A percentile compares a stretch with the other conserved stretches of the same genome.
Conservation (phyloP, 2,888 invertebrate genomes). For the Blastobasis lacticolella region DNA sequence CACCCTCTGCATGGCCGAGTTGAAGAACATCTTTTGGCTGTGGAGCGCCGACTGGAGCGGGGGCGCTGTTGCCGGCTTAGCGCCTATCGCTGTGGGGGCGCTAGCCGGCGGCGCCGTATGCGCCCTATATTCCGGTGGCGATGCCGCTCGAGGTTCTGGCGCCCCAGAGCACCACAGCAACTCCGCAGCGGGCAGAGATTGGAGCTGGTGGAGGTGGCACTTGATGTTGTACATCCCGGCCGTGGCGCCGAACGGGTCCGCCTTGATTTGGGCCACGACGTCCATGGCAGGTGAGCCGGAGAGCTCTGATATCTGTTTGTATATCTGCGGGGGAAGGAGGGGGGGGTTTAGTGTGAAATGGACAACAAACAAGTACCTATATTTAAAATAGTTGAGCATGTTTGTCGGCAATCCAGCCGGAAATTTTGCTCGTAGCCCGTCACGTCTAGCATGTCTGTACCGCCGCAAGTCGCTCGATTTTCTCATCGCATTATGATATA, state of each 20-base stretch:
- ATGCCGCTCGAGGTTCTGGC: slow-evolving; percentile 34
- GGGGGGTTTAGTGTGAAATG: too few species aligned
- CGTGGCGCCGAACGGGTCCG: slow-evolving; percentile 71
- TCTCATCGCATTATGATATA: too few species aligned
- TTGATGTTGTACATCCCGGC: slow-evolving; percentile 78
- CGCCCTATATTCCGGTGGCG: slow-evolving; percentile 43
- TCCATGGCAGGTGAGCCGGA: slow-evolving; percentile 51
- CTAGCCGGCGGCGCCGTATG: slow-evolving; percentile 14
- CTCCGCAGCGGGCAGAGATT: slow-evolving; percentile 34
- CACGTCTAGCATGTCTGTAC: too few species aligned
- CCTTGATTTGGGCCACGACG: slow-evolving; percentile 62
- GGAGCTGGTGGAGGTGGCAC: slow-evolving; percentile 45
- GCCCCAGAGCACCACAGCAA: slow-evolving; percentile 44
- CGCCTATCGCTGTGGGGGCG: slow-evolving; percentile 10
- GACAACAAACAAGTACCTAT: too few species aligned
- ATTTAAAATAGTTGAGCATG: too few species aligned
- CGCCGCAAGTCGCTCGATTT: too few species aligned
- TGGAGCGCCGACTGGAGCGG: slow-evolving; percentile 1
- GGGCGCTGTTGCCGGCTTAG: slow-evolving; percentile 2
- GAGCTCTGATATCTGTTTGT: slow-evolving; percentile 65
- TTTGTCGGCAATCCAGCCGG: too few species aligned
- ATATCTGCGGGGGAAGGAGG: slow-evolving; percentile 36
- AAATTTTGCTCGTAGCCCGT: too few species aligned
- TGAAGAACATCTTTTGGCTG: background rate
- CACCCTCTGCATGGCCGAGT: background rate